These are phyloP conservation scores for Oxystoma pomonae DNA, from an alignment of 2,888 invertebrate species.

Conservation along the genomic window DNA sequence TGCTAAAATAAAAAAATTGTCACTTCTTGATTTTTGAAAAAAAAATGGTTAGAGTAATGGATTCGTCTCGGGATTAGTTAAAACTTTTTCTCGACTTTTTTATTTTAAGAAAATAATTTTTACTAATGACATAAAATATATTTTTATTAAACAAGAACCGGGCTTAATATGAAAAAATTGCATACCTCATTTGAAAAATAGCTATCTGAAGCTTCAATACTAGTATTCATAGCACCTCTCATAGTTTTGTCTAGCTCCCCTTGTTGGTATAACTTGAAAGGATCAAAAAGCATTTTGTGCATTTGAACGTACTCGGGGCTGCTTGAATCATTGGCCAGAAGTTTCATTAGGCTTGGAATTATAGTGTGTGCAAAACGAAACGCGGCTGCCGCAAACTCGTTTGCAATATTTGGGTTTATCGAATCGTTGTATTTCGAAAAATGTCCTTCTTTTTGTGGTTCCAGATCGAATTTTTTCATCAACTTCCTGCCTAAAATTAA, in stretches of 20 bases:
- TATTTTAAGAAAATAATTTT: too few species aligned
- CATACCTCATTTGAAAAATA: slow-evolving; percentile 63
- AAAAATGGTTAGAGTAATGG: too few species aligned
- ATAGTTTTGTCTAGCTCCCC: slow-evolving; percentile 62
- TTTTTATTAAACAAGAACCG: too few species aligned
- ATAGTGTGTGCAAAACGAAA: slow-evolving; percentile 89
- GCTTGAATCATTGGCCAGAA: slow-evolving; percentile 51
- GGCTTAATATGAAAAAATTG: too few species aligned
- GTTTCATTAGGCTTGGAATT: slow-evolving; percentile 71
- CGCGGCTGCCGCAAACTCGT: slow-evolving; percentile 79
- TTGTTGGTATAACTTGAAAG: slow-evolving; percentile 62
- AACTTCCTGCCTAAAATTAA: slow-evolving; percentile 50
- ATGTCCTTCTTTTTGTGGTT: slow-evolving; percentile 51
- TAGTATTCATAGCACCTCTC: slow-evolving; percentile 62
- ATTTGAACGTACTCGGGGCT: slow-evolving; percentile 62
- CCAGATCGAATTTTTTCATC: slow-evolving; percentile 55
- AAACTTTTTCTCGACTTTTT: too few species aligned
- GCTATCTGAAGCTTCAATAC: slow-evolving; percentile 58
- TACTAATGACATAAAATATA: too few species aligned
- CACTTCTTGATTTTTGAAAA: too few species aligned
- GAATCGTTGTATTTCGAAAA: slow-evolving; percentile 57
- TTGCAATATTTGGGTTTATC: slow-evolving; percentile 74
- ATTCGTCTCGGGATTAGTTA: too few species aligned
- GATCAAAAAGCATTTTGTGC: slow-evolving; percentile 78
- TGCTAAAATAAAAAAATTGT: too few species aligned